These are phyloP conservation scores for Apis cerana DNA, from an alignment of 1,140 invertebrate species.

Conservation along the genomic window DNA sequence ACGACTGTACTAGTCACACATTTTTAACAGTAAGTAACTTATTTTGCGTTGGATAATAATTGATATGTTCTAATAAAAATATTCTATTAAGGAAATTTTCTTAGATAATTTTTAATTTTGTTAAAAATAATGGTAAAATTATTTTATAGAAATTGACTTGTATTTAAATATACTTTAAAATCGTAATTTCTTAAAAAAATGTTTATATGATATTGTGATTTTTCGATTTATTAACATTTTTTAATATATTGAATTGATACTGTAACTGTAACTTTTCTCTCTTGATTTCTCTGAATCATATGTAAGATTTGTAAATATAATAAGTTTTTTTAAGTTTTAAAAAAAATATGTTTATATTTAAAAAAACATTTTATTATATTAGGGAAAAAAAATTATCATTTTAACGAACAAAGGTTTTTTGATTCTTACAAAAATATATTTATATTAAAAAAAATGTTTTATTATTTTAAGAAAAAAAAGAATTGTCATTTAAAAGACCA, in stretches of 20 bases:
- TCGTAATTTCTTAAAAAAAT: neutral
- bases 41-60: slow-evolving; percentile 69
- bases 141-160: slow-evolving; percentile 4
- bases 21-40: slow-evolving; percentile 76
- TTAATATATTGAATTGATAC: slow-evolving; percentile 52
- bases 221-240: slow-evolving; percentile 44
- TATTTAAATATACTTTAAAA: neutral
- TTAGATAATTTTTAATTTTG: slow-evolving; percentile 45
- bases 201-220: slow-evolving; percentile 45
- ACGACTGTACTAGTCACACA: slow-evolving; percentile 78
- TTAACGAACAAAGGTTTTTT: slow-evolving; percentile 36
- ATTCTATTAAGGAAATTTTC: slow-evolving; percentile 44
- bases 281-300: slow-evolving; percentile 44
- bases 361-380: slow-evolving; percentile 32
- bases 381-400: slow-evolving; percentile 29
- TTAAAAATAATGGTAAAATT: slow-evolving; percentile 15
- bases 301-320: slow-evolving; percentile 46
- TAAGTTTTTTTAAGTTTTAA: slow-evolving; percentile 38
- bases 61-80: slow-evolving; percentile 62
- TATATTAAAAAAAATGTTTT: slow-evolving; percentile 27
- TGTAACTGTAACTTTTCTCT: slow-evolving; percentile 21
- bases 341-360: slow-evolving; percentile 27
- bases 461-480: slow-evolving; percentile 19
- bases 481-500: slow-evolving; percentile 42
- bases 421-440: slow-evolving; percentile 33